Evolutionary conservation across 2,113 vertebrate genomes (phyloP).

Genomic region (Ammodytes dubius): DNA sequence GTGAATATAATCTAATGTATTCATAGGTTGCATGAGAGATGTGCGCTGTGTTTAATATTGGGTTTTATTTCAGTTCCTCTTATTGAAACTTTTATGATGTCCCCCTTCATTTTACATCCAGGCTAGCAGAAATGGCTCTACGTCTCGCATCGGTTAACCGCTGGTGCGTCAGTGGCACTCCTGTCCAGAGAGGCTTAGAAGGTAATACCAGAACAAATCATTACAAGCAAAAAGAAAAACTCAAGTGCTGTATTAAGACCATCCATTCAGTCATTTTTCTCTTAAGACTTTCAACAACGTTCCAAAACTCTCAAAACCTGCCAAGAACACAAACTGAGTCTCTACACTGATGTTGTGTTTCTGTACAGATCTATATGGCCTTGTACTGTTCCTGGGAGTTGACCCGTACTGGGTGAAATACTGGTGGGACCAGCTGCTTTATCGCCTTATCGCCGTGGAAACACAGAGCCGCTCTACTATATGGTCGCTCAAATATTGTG

Average conservation of each 20-base stretch:
- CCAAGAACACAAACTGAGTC: background rate
- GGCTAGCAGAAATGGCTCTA: constrained; percentile 98
- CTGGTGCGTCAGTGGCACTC: constrained; percentile 98
- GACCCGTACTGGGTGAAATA: constrained; percentile 98
- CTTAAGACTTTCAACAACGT: background rate
- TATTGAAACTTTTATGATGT: background rate
- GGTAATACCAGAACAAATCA: constrained; percentile 79
- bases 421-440: constrained; percentile 97
- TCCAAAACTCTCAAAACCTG: background rate
- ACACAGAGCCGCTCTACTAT: constrained; percentile 90
- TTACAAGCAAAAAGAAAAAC: background rate
- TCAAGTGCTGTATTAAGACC: too few relatives aligned
- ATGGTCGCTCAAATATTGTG: constrained; percentile 93
- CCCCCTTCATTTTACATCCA: constrained; percentile 57
- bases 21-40: background rate
- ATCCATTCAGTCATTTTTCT: too few relatives aligned
- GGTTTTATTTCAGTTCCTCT: background rate
- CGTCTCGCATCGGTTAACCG: constrained; percentile 95
- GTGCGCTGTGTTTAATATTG: background rate
- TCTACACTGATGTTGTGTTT: constrained; percentile 5
- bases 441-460: constrained; percentile 93
- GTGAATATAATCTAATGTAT: background rate
- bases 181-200: constrained; percentile 97
- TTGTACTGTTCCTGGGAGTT: constrained; percentile 95
- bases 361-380: constrained; percentile 92